Base-by-base conservation (phyloP, 2,113 vertebrate species). In the Colistium nudipinnis region DNA sequence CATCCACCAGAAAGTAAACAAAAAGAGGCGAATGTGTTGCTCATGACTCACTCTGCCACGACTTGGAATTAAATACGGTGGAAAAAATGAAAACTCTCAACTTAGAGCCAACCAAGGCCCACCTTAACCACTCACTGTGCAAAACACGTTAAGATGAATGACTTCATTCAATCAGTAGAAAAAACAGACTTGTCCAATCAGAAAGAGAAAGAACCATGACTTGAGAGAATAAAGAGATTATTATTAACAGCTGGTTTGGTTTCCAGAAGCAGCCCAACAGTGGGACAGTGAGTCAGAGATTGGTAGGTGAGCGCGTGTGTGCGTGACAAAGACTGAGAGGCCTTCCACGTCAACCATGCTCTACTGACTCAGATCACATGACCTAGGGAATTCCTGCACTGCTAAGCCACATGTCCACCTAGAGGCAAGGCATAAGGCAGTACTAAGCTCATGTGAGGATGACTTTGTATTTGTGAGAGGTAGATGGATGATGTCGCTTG, bases 361-460 rank as follows among this genome's bases (percentile, higher is more conserved):
- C 70, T 62, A 69, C 17, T 80, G 85, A 84, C 70, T 82, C 57
- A 45, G 70, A 76, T 87, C 89, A 91, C 78, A 81, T 92, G 89
- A 90, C 82, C 11, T 14, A 90, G 83, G 85, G 83, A 76, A 89
- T 84, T 88, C 87, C 88, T 82, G 63, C 66, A 51, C 35, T 0
- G 51, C 49, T 74, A 30, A 49, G 65, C 48, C 70, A 84, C 20
- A 65, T 60, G 33, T 56, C 44, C 33, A 41, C 53, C 48, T 3
- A 43, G 69, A 56, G 64, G 60, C 45, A 47, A 61, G 55, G 54
- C 65, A 82, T 60, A 59, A 81, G 56, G 64, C 61, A 30, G 30
- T 36, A 14, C 28, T 35, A 31, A 8, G 56, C 19, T 59, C 66
- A 62, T 65, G 45, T 43, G 68, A 64, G 49, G 41, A 48, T 28